phyloP scores from a whole-genome alignment of 2,113 vertebrate species.

The Sciurus niger region DNA sequence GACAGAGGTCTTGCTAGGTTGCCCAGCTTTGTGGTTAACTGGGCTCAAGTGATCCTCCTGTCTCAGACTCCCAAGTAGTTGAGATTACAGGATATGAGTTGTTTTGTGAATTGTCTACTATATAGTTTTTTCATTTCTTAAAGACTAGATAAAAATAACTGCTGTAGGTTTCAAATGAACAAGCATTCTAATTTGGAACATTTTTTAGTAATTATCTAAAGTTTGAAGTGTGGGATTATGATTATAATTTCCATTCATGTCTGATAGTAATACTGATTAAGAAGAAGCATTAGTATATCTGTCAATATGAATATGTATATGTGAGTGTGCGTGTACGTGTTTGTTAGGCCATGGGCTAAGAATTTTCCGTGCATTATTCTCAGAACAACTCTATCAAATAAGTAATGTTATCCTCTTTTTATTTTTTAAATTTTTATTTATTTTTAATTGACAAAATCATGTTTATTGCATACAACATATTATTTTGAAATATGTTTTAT shows the following conservation, averaged over 20 bases:
- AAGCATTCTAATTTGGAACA: not conserved
- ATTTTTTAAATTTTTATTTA: not conserved
- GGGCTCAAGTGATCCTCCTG: not conserved
- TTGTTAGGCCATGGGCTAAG: not conserved
- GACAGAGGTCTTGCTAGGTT: not conserved
- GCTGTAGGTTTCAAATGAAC: not conserved
- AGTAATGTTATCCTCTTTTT: not conserved
- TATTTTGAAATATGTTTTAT: not conserved
- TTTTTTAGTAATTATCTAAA: conserved; percentile 49
- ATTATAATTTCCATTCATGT: not conserved
- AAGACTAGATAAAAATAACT: conserved; percentile 41
- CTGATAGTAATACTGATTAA: not conserved
- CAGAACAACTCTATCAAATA: not conserved
- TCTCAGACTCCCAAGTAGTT: not conserved
- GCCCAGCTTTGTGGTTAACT: no score
- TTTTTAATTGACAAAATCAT: conserved; percentile 34
- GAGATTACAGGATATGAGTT: not conserved
- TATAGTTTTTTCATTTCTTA: conserved; percentile 45
- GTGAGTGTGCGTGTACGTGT: not conserved
- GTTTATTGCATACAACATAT: not conserved
- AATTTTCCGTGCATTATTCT: not conserved
- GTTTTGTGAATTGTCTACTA: not conserved
- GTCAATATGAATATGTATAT: not conserved
- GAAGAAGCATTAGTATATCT: not conserved
- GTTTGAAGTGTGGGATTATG: not conserved